Evolutionary conservation across 1,140 invertebrate genomes (phyloP).

Genomic region (Pseudomyrmex cubaensis): DNA sequence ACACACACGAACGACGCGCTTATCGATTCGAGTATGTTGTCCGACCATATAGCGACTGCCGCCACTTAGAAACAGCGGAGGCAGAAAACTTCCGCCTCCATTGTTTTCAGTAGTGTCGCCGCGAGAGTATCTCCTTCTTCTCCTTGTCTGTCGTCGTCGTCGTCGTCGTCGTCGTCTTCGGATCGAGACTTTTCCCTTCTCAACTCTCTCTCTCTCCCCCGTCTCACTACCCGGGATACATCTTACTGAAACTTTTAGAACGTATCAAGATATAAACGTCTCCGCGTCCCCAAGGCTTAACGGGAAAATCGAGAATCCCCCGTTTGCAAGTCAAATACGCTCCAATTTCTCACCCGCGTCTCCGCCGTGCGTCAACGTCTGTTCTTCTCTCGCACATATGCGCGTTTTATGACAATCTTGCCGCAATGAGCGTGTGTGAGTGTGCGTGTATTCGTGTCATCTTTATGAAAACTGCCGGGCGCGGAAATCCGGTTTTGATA

Average conservation of each 20-base stretch:
- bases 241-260: constrained; percentile 33
- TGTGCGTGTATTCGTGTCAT: background rate
- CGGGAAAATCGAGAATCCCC: background rate
- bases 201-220: background rate
- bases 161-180: too few relatives aligned
- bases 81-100: constrained; percentile 50
- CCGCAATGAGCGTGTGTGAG: background rate
- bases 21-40: constrained; percentile 57
- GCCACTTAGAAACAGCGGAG: constrained; percentile 39
- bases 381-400: background rate
- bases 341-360: constrained; percentile 18
- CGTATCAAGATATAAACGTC: constrained; percentile 40
- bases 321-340: constrained; percentile 49
- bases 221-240: background rate
- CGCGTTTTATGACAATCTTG: background rate
- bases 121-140: background rate
- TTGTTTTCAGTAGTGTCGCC: constrained; percentile 37
- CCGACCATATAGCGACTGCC: constrained; percentile 26
- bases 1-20: background rate
- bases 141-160: background rate
- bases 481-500: too few relatives aligned
- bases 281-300: background rate
- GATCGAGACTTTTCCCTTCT: background rate
- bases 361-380: too few relatives aligned
- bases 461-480: background rate